A percentile compares a stretch with the other conserved stretches of the same genome.
Conservation (phyloP, 2,797 vertebrate genomes). For the Masticophis lateralis region DNA sequence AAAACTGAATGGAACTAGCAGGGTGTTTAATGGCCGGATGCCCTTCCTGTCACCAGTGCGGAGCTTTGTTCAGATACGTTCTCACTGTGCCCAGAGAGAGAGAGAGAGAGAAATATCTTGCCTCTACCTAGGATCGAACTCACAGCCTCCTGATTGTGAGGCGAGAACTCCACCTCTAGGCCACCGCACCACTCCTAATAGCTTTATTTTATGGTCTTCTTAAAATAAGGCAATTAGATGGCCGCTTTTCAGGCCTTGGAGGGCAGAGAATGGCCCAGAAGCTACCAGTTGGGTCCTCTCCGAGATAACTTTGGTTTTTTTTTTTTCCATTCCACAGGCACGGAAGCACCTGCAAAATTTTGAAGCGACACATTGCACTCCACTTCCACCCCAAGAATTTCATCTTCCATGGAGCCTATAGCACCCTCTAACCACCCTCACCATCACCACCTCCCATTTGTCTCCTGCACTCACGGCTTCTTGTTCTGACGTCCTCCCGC, state of each 20-base stretch:
- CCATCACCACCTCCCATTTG: neutral
- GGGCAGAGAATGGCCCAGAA: neutral
- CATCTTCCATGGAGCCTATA: constrained; percentile 83
- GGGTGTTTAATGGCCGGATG: too few relatives aligned
- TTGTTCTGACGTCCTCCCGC: neutral
- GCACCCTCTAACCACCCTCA: constrained; percentile 1
- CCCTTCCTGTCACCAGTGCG: too few relatives aligned
- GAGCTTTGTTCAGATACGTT: too few relatives aligned
- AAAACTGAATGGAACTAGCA: too few relatives aligned
- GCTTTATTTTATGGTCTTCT: neutral
- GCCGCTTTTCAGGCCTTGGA: neutral
- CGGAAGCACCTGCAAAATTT: constrained; percentile 88
- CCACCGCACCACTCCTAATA: too few relatives aligned
- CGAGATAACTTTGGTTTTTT: neutral
- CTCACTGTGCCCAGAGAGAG: too few relatives aligned
- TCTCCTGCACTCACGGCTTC: neutral
- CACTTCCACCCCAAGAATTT: constrained; percentile 83
- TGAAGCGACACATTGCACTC: constrained; percentile 89
- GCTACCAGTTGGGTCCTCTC: neutral
- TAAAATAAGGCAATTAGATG: neutral
- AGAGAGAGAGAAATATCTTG: too few relatives aligned
- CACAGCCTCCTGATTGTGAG: too few relatives aligned
- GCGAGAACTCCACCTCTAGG: too few relatives aligned
- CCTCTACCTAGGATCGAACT: too few relatives aligned
- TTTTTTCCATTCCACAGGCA: constrained; percentile 70